A percentile compares a stretch with the other conserved stretches of the same genome.
These are phyloP conservation scores for Zoanthus gigantus DNA, from an alignment of 92 coral and sea anemone species.

Conservation along the genomic window DNA sequence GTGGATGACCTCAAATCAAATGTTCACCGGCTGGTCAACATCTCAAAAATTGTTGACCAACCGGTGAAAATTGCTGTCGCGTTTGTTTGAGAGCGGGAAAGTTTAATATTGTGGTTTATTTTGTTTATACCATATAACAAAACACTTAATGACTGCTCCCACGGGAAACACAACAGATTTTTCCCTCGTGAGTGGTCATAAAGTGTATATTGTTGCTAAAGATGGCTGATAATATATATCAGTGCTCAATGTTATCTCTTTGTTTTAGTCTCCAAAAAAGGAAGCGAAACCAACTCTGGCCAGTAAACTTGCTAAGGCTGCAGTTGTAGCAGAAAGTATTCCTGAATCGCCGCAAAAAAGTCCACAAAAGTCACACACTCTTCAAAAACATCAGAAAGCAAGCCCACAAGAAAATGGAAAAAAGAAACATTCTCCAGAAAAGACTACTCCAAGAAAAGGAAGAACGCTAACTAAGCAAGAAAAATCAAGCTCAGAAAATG, in stretches of 20 bases:
- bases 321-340: conserved; percentile 33
- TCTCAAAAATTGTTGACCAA: too few relatives aligned
- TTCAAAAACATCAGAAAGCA: conserved; percentile 46
- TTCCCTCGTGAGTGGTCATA: too few relatives aligned
- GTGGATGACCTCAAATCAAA: too few relatives aligned
- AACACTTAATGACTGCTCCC: too few relatives aligned
- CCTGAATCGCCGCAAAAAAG: conserved; percentile 69
- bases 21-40: too few relatives aligned
- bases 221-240: neutral
- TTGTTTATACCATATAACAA: too few relatives aligned
- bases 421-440: conserved; percentile 60
- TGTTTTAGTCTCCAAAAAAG: conserved; percentile 51
- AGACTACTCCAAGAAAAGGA: conserved; percentile 51
- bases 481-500: conserved; percentile 11
- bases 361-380: conserved; percentile 53
- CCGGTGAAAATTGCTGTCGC: too few relatives aligned
- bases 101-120: too few relatives aligned
- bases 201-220: too few relatives aligned
- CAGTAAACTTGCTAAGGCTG: conserved; percentile 64
- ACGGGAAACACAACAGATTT: too few relatives aligned
- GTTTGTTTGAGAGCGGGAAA: too few relatives aligned
- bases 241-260: neutral
- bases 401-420: neutral
- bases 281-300: conserved; percentile 55
- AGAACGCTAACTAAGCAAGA: conserved; percentile 52